These are phyloP conservation scores for Trissolcus japonicus DNA, from an alignment of 2,888 invertebrate species.

Conservation along the genomic window DNA sequence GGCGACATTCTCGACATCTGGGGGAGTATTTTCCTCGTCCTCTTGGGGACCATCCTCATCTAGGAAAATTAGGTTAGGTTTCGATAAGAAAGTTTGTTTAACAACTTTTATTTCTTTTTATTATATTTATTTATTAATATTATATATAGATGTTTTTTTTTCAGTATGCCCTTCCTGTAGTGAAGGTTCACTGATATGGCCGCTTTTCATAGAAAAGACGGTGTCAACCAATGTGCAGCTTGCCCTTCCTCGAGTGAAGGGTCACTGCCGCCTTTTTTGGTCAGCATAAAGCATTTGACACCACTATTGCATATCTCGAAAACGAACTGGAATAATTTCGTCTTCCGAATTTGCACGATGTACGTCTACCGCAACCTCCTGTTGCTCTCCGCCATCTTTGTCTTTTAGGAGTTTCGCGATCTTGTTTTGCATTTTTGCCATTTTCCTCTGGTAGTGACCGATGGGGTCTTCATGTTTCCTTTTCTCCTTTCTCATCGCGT, in stretches of 20 bases:
- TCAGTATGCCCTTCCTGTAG: conserved; percentile 7
- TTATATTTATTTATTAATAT: no score
- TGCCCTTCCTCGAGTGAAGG: no score
- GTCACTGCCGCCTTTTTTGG: no score
- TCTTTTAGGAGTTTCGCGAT: background rate
- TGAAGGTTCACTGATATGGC: conserved; percentile 6
- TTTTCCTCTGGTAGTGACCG: background rate
- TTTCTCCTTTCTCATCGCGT: conserved; percentile 4
- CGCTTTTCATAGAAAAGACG: no score
- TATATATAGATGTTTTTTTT: background rate
- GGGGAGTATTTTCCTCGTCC: background rate
- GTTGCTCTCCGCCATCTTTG: background rate
- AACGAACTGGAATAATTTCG: no score
- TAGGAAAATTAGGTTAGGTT: background rate
- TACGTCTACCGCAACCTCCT: no score
- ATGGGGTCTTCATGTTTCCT: background rate
- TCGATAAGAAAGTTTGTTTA: background rate
- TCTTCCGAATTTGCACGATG: no score
- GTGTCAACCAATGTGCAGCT: no score
- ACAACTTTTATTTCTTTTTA: background rate
- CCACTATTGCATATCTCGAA: no score
- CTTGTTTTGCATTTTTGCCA: background rate
- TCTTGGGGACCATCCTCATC: background rate
- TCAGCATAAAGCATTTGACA: no score
- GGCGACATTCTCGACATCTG: background rate